Evolutionary conservation across 2,797 vertebrate genomes (phyloP), one percentile per base, ranked within the genome.

Genomic region (Agapornis canus): DNA sequence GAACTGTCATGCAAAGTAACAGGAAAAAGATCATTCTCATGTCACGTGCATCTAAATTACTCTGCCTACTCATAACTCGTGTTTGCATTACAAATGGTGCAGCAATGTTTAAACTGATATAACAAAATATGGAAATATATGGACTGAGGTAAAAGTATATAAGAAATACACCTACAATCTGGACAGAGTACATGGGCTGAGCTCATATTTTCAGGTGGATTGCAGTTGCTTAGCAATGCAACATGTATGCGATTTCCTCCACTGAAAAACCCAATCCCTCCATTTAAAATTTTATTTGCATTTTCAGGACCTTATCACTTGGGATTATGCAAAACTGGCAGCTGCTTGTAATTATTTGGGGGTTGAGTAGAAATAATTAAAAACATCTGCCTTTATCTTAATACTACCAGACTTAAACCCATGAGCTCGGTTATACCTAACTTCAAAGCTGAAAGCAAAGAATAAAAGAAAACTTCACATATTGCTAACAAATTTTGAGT

Each of bases 311-410:
- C 93, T 98, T 98, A 98, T 98, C 97, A 97, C 97, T 98, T 86
- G 88, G 96, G 97, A 98, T 98, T 98, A 98, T 97, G 96, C 96
- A 98, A 98, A 97, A 98, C 81, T 97, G 95, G 97, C 98, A 98
- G 98, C 97, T 98, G 98, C 95, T 97, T 98, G 97, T 98, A 98
- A 98, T 98, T 98, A 98, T 97, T 98, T 98, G 93, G 94, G 89
- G 94, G 93, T 97, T 92, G 92, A 97, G 96, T 87, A 96, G 95
- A 97, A 98, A 97, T 98, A 98, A 98, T 98, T 97, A 97, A 98
- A 98, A 98, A 97, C 98, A 98, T 98, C 97, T 98, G 98, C 96
- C 96, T 97, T 98, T 98, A 98, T 98, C 97, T 98, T 97, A 96
- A 94, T 71, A 95, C 97, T 97, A 97, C 97, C 97, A 98, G 97